phyloP scores from a whole-genome alignment of 1,140 invertebrate genomes.

The Drosophila sp. region DNA sequence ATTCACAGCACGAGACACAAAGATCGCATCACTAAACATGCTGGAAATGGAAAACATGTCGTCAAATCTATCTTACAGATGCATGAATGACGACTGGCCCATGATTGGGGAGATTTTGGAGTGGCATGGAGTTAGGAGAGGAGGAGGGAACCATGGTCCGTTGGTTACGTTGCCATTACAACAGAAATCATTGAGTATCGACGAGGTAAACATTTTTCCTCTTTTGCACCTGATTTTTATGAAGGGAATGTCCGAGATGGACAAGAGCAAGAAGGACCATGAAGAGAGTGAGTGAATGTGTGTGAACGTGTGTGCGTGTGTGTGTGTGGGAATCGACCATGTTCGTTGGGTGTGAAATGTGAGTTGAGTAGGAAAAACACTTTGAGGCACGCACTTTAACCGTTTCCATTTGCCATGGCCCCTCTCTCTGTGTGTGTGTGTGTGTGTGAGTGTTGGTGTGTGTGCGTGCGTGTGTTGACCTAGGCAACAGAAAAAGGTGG shows the following conservation, averaged over 20 bases:
- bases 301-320: background rate
- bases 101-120: slow-evolving; percentile 15
- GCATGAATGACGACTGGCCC: slow-evolving; percentile 51
- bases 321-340: background rate
- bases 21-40: slow-evolving; percentile 80
- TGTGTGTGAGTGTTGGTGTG: background rate
- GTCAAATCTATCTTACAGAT: slow-evolving; percentile 62
- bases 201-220: slow-evolving; percentile 28
- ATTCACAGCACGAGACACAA: slow-evolving; percentile 74
- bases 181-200: slow-evolving; percentile 46
- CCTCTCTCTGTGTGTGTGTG: slow-evolving; percentile 9
- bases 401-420: slow-evolving; percentile 27
- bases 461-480: slow-evolving; percentile 48
- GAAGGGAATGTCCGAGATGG: slow-evolving; percentile 22
- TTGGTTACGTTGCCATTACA: slow-evolving; percentile 5
- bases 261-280: background rate
- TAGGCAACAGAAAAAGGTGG: slow-evolving; percentile 47
- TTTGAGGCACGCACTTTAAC: slow-evolving; percentile 38
- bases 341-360: slow-evolving; percentile 24
- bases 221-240: slow-evolving; percentile 53
- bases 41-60: slow-evolving; percentile 77
- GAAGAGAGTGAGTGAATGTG: background rate
- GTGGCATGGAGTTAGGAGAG: background rate
- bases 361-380: slow-evolving; percentile 37
- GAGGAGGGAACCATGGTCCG: background rate